Evolutionary conservation across 2,113 vertebrate species (phyloP), one percentile per base, ranked within the genome.

Genomic region (Hippocampus zosterae): DNA sequence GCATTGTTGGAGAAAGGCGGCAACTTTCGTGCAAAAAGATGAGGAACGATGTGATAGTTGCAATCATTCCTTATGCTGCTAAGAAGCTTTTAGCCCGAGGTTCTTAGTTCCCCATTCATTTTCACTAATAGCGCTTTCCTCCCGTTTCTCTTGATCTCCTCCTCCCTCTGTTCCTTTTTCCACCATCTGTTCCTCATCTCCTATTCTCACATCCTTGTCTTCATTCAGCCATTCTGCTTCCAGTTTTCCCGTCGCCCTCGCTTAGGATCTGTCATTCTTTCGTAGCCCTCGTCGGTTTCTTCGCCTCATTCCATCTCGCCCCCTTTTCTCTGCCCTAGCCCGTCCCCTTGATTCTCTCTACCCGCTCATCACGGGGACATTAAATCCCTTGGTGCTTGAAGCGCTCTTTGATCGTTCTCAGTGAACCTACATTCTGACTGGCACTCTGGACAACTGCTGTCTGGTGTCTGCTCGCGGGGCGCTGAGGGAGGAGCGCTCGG

Each of bases 371-470:
- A 80, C 71, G 68, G 82, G 86, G 81, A 85, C 84, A 77, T 81
- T 79, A 84, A 87, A 83, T 89, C 88, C 83, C 84, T 70, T 56
- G 83, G 83, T 81, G 84, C 79, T 80, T 84, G 74, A 75, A 77
- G 80, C 80, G 81, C 76, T 76, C 83, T 90, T 90, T 90, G 84
- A 89, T 90, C 84, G 46, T 84, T 84, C 52, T 44, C 60, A 27
- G 69, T 79, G 75, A 87, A 80, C 77, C 64, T 48, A 71, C 81
- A 82, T 70, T 73, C 77, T 46, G 71, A 82, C 78, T 87, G 81
- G 73, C 83, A 78, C 74, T 80, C 71, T 81, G 83, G 84, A 86
- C 65, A 1, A 70, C 81, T 68, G 78, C 72, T 81, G 81, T 81
- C 83, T 81, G 71, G 56, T 77, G 81, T 77, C 75, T 82, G 72